A percentile compares a stretch with the other conserved stretches of the same genome.
Evolutionary conservation across 2,797 vertebrate species (phyloP).

Genomic region (Chaenodraco wilsoni): DNA sequence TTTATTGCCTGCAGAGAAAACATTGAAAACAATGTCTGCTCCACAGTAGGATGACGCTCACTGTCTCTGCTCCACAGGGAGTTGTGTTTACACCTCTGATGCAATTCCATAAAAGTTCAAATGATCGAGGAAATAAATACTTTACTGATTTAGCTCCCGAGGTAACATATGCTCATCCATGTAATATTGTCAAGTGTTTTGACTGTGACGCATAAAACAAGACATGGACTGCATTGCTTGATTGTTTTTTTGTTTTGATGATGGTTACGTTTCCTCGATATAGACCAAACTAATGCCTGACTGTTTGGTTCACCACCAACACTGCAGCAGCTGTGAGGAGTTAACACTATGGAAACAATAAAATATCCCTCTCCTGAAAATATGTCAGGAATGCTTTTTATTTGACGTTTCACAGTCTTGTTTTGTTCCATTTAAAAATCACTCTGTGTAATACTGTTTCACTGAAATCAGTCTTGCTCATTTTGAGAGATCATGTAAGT

Average conservation of each 20-base stretch:
- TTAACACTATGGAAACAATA: slow-evolving; percentile 62
- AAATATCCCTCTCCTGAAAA: slow-evolving; percentile 41
- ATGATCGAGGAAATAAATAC: slow-evolving; percentile 45
- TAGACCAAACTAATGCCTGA: slow-evolving; percentile 25
- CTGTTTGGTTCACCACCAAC: slow-evolving; percentile 32
- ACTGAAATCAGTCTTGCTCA: slow-evolving; percentile 7
- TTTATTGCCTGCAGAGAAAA: slow-evolving; percentile 32
- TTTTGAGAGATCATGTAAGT: background rate
- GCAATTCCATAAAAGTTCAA: slow-evolving; percentile 5
- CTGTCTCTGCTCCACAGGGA: slow-evolving; percentile 20
- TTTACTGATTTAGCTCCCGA: slow-evolving; percentile 26
- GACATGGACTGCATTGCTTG: slow-evolving; percentile 20
- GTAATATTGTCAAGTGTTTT: slow-evolving; percentile 26
- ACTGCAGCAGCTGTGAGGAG: slow-evolving; percentile 52
- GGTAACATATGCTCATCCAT: slow-evolving; percentile 24
- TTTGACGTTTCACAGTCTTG: slow-evolving; percentile 36
- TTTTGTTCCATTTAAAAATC: slow-evolving; percentile 31
- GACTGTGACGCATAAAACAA: slow-evolving; percentile 5
- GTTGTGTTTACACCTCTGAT: slow-evolving; percentile 36
- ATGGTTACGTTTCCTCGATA: slow-evolving; percentile 35
- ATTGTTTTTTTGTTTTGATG: slow-evolving; percentile 2
- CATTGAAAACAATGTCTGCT: slow-evolving; percentile 7
- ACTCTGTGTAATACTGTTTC: slow-evolving; percentile 19
- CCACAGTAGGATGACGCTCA: slow-evolving; percentile 5
- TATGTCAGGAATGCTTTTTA: slow-evolving; percentile 49